Evolutionary conservation across 2,113 vertebrate genomes (phyloP), one percentile per base, ranked within the genome.

Genomic region (Uropsilus gracilis): DNA sequence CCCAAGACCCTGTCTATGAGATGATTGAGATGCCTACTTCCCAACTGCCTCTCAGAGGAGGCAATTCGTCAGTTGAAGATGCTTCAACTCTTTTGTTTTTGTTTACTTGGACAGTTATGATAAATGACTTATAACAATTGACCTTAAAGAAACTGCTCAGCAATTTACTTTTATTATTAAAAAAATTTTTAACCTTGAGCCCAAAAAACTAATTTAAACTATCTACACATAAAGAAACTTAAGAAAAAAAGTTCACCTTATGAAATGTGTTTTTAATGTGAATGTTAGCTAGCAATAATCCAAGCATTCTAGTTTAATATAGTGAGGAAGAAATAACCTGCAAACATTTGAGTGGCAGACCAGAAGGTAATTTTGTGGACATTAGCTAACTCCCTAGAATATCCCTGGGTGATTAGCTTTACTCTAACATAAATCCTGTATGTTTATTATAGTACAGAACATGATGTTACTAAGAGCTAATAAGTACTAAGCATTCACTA

Each of bases 141-240:
- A 91, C 42, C 68, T 42, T 5, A 93, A 22, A 94, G 34, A 90
- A 71, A 69, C 4, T 63, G 14, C 34, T 88, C 42, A 63, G 16
- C 17, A 85, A 72, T 66, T 81, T 11, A 61, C 24, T 77, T 68
- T 66, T 34, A 64, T 75, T 73, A 61, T 63, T 85, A 39, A 28
- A 11, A 80, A 46, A 82, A 59, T 22, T 16, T 55, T 55, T 53
- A 28, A 73, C 7, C 94, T 93, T 80, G 22, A 73, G 8, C 63
- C 89, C 77, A 69, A 64, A 83, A 94, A 95, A 75, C 37, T 55
- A 55, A 72, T 73, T 84, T 81, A 84, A 93, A 92, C 71, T 77
- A 1, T 71, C 39, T 91, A 77, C 34, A 39, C 8, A 37, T 11
- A 48, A 3, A 55, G 53, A 85, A 75, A 92, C 75, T 18, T 64